These are phyloP conservation scores for Goniozus legneri DNA, from an alignment of 1,140 invertebrate species.

Conservation along the genomic window DNA sequence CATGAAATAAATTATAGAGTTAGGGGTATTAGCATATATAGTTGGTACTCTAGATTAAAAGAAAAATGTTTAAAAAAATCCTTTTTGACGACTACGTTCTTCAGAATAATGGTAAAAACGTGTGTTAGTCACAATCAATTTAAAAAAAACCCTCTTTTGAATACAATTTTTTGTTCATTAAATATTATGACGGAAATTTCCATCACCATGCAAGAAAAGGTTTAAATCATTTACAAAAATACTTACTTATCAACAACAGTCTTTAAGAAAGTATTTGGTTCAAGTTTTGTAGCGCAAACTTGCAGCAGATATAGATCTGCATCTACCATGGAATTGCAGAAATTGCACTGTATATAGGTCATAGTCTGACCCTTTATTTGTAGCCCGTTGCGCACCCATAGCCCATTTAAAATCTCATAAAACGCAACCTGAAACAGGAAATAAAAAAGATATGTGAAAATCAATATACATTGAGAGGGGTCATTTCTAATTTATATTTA, in stretches of 20 bases:
- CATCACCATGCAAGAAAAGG: neutral
- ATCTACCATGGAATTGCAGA: constrained; percentile 97
- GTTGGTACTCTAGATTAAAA: too few relatives aligned
- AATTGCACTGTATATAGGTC: constrained; percentile 98
- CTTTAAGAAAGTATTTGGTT: constrained; percentile 79
- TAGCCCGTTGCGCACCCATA: constrained; percentile 95
- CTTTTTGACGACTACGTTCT: too few relatives aligned
- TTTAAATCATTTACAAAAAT: constrained; percentile 11
- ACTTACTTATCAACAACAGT: constrained; percentile 84
- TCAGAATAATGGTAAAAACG: neutral
- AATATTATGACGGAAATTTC: too few relatives aligned
- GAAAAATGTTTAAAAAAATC: too few relatives aligned
- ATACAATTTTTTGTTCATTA: too few relatives aligned
- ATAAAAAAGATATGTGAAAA: too few relatives aligned
- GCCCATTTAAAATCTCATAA: constrained; percentile 88
- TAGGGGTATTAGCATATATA: too few relatives aligned
- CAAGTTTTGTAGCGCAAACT: constrained; percentile 85
- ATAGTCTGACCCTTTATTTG: constrained; percentile 98
- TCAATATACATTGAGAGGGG: too few relatives aligned
- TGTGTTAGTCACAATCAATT: neutral
- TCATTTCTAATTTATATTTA: too few relatives aligned
- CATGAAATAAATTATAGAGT: too few relatives aligned
- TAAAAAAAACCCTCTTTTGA: neutral
- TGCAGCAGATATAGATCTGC: constrained; percentile 92
- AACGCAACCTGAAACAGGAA: constrained; percentile 88